Evolutionary conservation across 2,797 vertebrate species (phyloP).

Genomic region (Mareca strepera): DNA sequence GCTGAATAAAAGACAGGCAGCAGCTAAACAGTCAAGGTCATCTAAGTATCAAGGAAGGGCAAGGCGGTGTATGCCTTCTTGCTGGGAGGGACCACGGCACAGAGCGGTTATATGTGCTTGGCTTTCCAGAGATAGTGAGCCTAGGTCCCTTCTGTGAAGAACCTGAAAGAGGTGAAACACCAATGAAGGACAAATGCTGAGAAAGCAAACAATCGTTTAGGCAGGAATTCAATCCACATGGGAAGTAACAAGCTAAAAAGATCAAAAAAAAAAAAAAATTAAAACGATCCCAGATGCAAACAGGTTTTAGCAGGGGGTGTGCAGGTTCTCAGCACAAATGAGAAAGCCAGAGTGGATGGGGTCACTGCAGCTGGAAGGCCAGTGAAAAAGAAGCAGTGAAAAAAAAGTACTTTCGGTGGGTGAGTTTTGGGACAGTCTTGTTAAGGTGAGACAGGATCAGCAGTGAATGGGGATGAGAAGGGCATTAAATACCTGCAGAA

Average conservation of each 20-base stretch:
- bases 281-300: not conserved
- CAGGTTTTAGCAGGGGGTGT: not conserved
- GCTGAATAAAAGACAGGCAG: not conserved
- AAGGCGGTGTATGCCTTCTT: not conserved
- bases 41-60: not conserved
- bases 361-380: not conserved
- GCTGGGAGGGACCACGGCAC: not conserved
- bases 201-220: not conserved
- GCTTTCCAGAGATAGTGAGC: not conserved
- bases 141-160: not conserved
- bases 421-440: not conserved
- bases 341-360: not conserved
- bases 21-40: not conserved
- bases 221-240: not conserved
- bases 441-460: not conserved
- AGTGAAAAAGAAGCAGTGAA: not conserved
- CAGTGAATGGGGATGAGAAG: not conserved
- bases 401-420: not conserved
- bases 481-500: not conserved
- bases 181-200: not conserved
- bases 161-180: not conserved
- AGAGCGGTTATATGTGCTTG: fast-evolving
- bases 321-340: not conserved
- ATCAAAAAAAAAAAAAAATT: not conserved
- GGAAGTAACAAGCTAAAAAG: not conserved